These are phyloP conservation scores for Drosophila nr. medialis DNA, from an alignment of 2,888 invertebrate genomes.

Conservation along the genomic window DNA sequence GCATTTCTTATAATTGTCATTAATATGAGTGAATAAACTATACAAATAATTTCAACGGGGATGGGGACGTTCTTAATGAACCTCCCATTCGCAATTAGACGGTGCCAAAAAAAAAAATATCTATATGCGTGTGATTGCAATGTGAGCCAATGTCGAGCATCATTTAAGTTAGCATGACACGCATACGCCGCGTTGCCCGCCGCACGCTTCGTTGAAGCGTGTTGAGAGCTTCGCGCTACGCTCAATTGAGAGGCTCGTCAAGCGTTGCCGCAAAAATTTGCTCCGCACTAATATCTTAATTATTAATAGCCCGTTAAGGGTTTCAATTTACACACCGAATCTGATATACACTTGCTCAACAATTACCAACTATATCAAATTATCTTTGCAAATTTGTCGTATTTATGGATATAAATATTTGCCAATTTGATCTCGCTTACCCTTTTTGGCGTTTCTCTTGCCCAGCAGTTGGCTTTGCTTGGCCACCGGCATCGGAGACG, in stretches of 20 bases:
- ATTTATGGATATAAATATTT: neutral
- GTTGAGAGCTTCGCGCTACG: constrained; percentile 72
- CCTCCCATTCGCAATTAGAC: constrained; percentile 24
- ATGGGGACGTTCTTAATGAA: constrained; percentile 39
- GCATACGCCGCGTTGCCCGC: constrained; percentile 71
- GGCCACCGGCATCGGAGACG: constrained; percentile 51
- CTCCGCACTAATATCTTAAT: constrained; percentile 45
- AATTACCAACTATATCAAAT: neutral
- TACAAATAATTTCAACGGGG: constrained; percentile 18
- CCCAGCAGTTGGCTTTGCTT: constrained; percentile 50
- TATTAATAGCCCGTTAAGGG: neutral
- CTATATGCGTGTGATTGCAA: constrained; percentile 14
- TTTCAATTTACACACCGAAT: neutral
- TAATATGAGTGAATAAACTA: neutral
- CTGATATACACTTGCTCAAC: constrained; percentile 11
- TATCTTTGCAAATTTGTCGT: neutral
- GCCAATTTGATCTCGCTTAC: constrained; percentile 50
- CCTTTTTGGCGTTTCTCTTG: constrained; percentile 74
- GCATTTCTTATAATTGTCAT: neutral
- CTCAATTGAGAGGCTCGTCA: constrained; percentile 73
- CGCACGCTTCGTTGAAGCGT: constrained; percentile 76
- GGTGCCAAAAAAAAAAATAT: constrained; percentile 22
- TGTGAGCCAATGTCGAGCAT: constrained; percentile 43
- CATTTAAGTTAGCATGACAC: constrained; percentile 70
- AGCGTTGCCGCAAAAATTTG: constrained; percentile 61